Base-by-base conservation (phyloP, 2,888 invertebrate genomes). In the Callimorpha dominula region DNA sequence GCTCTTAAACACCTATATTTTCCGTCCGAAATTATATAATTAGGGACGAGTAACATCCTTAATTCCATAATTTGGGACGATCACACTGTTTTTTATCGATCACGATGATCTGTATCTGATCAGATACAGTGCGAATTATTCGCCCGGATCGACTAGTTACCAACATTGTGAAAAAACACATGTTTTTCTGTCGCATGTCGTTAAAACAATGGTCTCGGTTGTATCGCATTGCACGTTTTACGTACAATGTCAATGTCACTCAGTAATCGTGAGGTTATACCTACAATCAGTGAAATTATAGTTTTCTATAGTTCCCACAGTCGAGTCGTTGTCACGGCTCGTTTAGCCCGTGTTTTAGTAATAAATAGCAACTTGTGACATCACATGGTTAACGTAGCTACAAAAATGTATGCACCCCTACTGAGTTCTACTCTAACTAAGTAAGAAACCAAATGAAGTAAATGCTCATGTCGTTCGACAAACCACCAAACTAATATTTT, bases 251-350 rank as follows among this genome's bases (percentile, higher is more conserved):
- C 87, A 88, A 85, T 89, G 89, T 79, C 86, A 80, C 62, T 76
- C 77, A 68, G 74, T 88, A 87, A 89, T 87, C 80, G 79, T 72
- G 68, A 72, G 67, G 50, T 85, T 84, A 85, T 82, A 82, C 83
- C 82, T 75, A 78, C 83, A 90, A 90, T 90, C 87, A 87, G 84
- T 83, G 81, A 90, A 90, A 91, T 90, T 87, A 89, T 85, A 83
- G 87, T 81, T 79, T 81, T 80, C 73, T 74, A 79, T 65, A 57
- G 73, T 82, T 82, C 82, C 84, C 83, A 84, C 79, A 76, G 57
- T 62, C 65, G 52, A 76, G 57, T 62, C 65, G 52, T 62, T 78
- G 85, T 82, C 78, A 83, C 79, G 83, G 77, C 75, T 83, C 84
- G 84, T 77, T 85, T 74, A 42, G 20, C 62, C 9, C 71, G 73